Base-by-base conservation (phyloP, 2,797 vertebrate genomes). In the Philypnodon macrostomus region DNA sequence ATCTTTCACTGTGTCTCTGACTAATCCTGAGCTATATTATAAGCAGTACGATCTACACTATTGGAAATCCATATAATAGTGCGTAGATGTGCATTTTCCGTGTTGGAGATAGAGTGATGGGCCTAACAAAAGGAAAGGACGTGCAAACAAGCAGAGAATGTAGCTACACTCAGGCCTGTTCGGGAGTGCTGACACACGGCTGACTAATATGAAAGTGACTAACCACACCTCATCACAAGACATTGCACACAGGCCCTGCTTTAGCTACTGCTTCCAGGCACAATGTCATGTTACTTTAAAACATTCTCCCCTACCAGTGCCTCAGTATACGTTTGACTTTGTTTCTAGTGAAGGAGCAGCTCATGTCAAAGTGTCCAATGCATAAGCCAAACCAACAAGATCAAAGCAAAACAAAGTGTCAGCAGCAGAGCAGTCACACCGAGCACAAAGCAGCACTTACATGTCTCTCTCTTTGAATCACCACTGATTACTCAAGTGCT, bases 401-500 rank as follows among this genome's bases (percentile, higher is more conserved):
- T 29, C 41, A 50, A 27, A 33, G 26, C 52, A 60, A 58, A n/a
- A 23, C 26, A 44, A 75, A 67, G 66, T 60, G 55, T n/a, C n/a
- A n/a, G 54, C 58, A 69, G 53, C 67, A 64, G 59, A 73, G 59
- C 70, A 73, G 54, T 53, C 75, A 74, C 68, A 79, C 80, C 71
- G 63, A 51, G 73, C 64, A 83, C 55, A 63, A 71, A 61, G 58
- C 70, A 59, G 65, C 69, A 85, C 87, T 86, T 87, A 84, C 87
- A 82, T 85, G 70, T 84, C 53, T 73, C 73, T 77, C 65, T 73
- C 73, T 77, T 64, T 80, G 79, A 81, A 77, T 82, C 75, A 79
- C 72, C 81, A 67, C 51, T 80, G 83, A 83, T 83, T 83, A 81
- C 67, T 79, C 75, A 79, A 81, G 75, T 78, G 77, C 75, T 66